These are phyloP conservation scores for Aleadryas rufinucha DNA, from an alignment of 2,113 vertebrate species.

Conservation along the genomic window DNA sequence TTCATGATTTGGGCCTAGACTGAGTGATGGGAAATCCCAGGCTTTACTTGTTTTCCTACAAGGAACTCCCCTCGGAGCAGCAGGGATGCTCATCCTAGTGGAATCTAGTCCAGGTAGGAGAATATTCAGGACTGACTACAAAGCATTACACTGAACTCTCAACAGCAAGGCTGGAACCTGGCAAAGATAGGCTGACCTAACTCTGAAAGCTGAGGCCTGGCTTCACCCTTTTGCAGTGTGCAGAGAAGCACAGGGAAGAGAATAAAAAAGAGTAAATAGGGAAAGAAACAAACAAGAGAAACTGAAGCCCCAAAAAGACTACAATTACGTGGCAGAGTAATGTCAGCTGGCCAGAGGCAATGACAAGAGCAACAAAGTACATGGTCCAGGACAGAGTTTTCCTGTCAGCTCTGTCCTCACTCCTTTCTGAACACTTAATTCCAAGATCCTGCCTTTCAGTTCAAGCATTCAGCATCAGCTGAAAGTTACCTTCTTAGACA, in stretches of 20 bases:
- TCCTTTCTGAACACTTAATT: background rate
- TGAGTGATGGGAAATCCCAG: background rate
- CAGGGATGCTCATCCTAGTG: background rate
- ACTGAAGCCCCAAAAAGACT: background rate
- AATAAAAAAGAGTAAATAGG: background rate
- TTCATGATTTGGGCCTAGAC: background rate
- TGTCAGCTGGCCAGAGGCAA: background rate
- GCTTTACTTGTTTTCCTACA: background rate
- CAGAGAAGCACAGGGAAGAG: background rate
- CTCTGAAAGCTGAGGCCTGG: background rate
- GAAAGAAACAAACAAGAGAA: background rate
- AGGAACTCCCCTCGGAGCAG: background rate
- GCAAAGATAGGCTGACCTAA: background rate
- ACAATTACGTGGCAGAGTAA: background rate
- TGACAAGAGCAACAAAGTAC: background rate
- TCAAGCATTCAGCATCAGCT: background rate
- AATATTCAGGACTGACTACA: background rate
- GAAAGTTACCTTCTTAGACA: background rate
- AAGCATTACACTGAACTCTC: background rate
- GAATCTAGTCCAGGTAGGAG: background rate
- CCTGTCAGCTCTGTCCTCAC: background rate
- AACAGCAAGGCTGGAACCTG: background rate
- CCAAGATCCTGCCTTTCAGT: background rate
- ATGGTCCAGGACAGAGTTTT: background rate
- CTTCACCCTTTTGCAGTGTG: background rate